phyloP scores from a whole-genome alignment of 2,797 vertebrate species.

The Centropyge bicolor region DNA sequence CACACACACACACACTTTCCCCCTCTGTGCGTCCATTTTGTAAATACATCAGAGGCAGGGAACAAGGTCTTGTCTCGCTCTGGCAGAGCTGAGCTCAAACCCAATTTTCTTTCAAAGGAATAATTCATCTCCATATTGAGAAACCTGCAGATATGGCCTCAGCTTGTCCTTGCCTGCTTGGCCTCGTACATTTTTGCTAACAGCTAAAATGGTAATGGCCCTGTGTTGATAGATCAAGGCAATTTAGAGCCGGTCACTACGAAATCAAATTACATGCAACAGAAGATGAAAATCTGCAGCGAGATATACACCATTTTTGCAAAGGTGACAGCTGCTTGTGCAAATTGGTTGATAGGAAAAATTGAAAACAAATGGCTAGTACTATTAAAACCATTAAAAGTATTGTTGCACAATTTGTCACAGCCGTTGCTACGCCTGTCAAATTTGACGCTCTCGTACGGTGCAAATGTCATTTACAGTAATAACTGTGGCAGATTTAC shows the following conservation, averaged over 20 bases:
- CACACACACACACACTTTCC: background rate
- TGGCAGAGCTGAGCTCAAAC: slow-evolving; percentile 65
- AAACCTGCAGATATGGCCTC: slow-evolving; percentile 45
- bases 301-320: background rate
- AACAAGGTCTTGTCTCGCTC: slow-evolving; percentile 47
- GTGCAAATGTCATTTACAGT: background rate
- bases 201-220: slow-evolving; percentile 25
- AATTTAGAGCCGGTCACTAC: slow-evolving; percentile 40
- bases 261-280: slow-evolving; percentile 46
- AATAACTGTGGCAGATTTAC: background rate
- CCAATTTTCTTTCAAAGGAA: slow-evolving; percentile 69
- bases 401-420: background rate
- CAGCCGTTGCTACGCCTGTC: too few species aligned
- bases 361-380: background rate
- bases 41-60: slow-evolving; percentile 44
- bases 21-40: slow-evolving; percentile 32
- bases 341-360: slow-evolving; percentile 7
- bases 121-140: slow-evolving; percentile 66
- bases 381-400: background rate
- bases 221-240: slow-evolving; percentile 53
- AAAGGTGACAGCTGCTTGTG: slow-evolving; percentile 5
- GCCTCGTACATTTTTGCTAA: slow-evolving; percentile 8
- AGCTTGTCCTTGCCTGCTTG: slow-evolving; percentile 50
- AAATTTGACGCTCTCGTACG: background rate
- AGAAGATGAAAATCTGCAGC: slow-evolving; percentile 30